phyloP scores from a whole-genome alignment of 2,888 invertebrate genomes.

The Latrodectus hesperus region DNA sequence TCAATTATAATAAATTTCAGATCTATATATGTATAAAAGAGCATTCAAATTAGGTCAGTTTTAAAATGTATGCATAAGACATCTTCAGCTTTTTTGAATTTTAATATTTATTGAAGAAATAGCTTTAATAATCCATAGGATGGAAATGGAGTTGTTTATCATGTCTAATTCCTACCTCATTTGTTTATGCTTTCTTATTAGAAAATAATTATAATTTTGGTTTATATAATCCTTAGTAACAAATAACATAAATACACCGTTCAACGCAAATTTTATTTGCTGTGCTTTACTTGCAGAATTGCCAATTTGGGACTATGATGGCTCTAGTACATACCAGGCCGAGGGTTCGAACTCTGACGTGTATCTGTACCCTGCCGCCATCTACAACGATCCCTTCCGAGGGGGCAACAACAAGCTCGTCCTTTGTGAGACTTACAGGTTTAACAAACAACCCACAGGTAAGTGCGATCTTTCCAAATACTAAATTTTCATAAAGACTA shows the following conservation, averaged over 20 bases:
- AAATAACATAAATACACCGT: not conserved
- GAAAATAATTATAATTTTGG: not conserved
- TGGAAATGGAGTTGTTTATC: not conserved
- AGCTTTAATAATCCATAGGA: too few relatives aligned
- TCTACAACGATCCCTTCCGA: constrained; percentile 78
- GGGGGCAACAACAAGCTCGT: constrained; percentile 77
- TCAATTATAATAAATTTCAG: too few relatives aligned
- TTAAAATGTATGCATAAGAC: too few relatives aligned
- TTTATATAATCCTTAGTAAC: not conserved
- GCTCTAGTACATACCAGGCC: constrained; percentile 93
- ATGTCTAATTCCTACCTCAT: not conserved
- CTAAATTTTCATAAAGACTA: too few relatives aligned
- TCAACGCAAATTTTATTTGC: not conserved
- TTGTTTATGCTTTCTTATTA: not conserved
- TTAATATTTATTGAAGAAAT: too few relatives aligned
- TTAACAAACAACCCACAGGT: constrained; percentile 89
- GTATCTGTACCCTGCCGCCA: constrained; percentile 77
- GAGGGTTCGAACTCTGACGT: constrained; percentile 86
- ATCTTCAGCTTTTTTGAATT: too few relatives aligned
- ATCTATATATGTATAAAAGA: too few relatives aligned
- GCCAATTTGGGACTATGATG: constrained; percentile 95
- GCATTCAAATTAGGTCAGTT: too few relatives aligned
- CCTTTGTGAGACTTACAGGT: constrained; percentile 81
- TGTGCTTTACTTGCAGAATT: constrained; percentile 77
- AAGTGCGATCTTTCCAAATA: constrained; percentile 57